Base-by-base conservation (phyloP, 37 sponge, comb jelly and placozoan species). In the Tethya wilhelma region DNA sequence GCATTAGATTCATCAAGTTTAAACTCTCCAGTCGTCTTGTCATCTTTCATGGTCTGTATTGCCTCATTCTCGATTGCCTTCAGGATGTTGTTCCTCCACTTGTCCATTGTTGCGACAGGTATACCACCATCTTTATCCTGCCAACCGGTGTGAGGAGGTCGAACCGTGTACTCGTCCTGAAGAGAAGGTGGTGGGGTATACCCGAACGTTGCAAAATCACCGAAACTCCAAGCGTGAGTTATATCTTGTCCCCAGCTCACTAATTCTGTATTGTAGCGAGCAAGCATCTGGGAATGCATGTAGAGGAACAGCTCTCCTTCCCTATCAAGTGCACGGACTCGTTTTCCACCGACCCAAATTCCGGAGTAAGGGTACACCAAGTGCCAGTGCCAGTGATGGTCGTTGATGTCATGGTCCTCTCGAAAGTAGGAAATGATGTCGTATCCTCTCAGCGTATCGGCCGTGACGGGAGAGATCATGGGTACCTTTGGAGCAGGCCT, bases 271-370 rank as follows among this genome's bases (percentile, higher is more conserved):
- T 77, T 31, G 63, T 77, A 77, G 7, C 77, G 77, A 39, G 77
- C 77, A 0, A 77, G 1, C 77, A 77, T 77, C 64, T 77, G 77
- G 2, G 60, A 59, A 34, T 77, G 77, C 77, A 77, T 77, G 77
- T 77, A 77, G 28, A 59, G 63, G 31, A 77, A 77, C 40, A 77
- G 77, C 44, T 77, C 77, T 33, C 77, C 77, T 8, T 77, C 64
- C 42, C 77, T 77, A 30, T 77, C 42, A 2, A 77, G 30, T 17
- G 57, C 14, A 63, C 62, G 77, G 14, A 49, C 53, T 19, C 53
- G 14, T 22, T 23, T 20, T 0, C 33, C 1, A 25, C 30, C 7
- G 2, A 4, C 29, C 2, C 33, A 12, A 58, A 75, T 11, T 12
- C 77, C 63, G n/a, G 38, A 1, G 38, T 22, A 31, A 1, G 63